Base-by-base conservation (phyloP, 2,113 vertebrate species). In the Melanocharis versteri region DNA sequence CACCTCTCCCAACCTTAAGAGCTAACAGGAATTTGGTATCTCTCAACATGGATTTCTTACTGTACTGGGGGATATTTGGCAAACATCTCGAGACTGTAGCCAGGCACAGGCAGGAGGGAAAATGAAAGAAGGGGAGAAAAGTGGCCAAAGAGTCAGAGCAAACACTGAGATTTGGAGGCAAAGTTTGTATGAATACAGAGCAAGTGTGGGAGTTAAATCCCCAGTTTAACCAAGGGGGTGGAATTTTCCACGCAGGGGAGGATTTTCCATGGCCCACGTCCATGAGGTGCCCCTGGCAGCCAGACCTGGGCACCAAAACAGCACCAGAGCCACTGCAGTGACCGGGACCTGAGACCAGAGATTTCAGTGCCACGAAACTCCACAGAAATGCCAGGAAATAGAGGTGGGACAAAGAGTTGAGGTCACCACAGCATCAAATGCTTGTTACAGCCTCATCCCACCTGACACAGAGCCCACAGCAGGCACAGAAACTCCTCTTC, bases 1-100 rank as follows among this genome's bases (percentile, higher is more conserved):
- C 92, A 95, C 92, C 92, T 96, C 92, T 96, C 72, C 95, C 96
- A 95, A 76, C 95, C 95, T 72, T 90, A 94, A 92, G 86, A 95
- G 93, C 95, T 89, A 93, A 94, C 94, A 95, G 95, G 91, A 91
- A 72, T 96, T 87, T 92, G 95, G 95, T 87, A 30, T 51, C 95
- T 93, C 93, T 96, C 95, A 70, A 94, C 90, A 91, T 66, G 94
- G 96, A 96, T 96, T 94, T 95, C 96, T 76, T 5, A 77, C 91
- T 92, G 91, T 87, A 39, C 81, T 79, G 70, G 31, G 69, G 96
- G 83, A 89, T 95, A 95, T 91, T 95, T 95, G 95, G 96, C 96
- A 97, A 97, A 97, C 94, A 94, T 37, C 95, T 95, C 15, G 57
- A 87, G 94, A 96, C 81, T 87, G 94, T 93, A 75, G 89, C 93